Evolutionary conservation across 2,888 invertebrate genomes (phyloP), one percentile per base, ranked within the genome.

Genomic region (Lasioglossum zephyrum): DNA sequence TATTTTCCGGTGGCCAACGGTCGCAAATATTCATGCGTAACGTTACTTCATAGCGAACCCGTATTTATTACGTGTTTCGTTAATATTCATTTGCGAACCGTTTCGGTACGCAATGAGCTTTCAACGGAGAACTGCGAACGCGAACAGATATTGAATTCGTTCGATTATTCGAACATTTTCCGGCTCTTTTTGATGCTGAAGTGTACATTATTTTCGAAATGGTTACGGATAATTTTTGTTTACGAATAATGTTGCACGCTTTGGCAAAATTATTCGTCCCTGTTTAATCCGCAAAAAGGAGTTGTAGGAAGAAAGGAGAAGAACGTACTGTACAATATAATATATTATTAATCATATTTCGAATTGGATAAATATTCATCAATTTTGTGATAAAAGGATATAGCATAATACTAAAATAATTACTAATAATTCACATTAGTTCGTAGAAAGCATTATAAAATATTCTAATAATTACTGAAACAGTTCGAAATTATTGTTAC

Each of bases 41-140:
- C 63, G 63, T 63, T 78, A 47, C 44, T 66, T 18, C 63, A 36
- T 70, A 39, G 18, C 31, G 36, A 36, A 13, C 31, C 4, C 11
- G 47, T 69, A 74, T 82, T 84, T 77, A 70, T 60, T 57, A n/a
- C 57, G 31, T 70, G 69, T 77, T 85, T 79, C 77, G 53, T 72
- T 53, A 72, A 72, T 72, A 76, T 79, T 79, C 31, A 83, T 83
- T 76, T 75, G 44, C 75, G 22, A 74, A n/a, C 70, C 69, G 36
- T 74, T 36, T 8, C 47, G 9, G 57, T 22, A 5, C 47, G 57
- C 60, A 39, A 78, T 57, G 11, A 63, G 63, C 44, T 53, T 26
- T 26, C 44, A 47, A 53, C 39, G 80, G 18, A 41, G 53, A 41
- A 41, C 41, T n/a, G 22, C 11, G n/a, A 39, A 70, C 4, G 36